Evolutionary conservation across 2,888 invertebrate genomes (phyloP), one percentile per base, ranked within the genome.

Genomic region (Mongoloraphidia duomilia): DNA sequence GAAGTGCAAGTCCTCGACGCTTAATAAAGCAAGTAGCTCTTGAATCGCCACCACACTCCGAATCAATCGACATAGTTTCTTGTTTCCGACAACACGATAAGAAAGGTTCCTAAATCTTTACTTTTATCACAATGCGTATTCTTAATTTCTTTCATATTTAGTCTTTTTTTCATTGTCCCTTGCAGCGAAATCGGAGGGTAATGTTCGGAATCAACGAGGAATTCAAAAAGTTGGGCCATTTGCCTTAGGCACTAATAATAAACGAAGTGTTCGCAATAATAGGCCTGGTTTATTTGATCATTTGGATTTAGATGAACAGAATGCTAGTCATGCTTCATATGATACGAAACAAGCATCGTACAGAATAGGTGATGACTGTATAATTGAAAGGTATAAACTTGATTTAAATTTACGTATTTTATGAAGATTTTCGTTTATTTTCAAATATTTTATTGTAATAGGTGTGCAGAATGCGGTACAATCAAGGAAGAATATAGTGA

Each of bases 401-500:
- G 44, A 26, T 26, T 26, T 26, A 6, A 26, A 26, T 26, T 26
- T 26, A 6, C 1, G 3, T 26, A 42, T 47, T 17, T 39, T 40
- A 37, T 12, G 12, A 13, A 37, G 44, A 33, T 10, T 8, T 36
- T 26, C 26, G 1, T 26, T 26, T 26, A 6, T 26, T 26, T 26
- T 26, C 26, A 3, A 26, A 26, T 26, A 26, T 6, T 26, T 26
- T 26, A 49, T 46, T 52, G 26, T 26, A 26, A 12, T 51, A 65
- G 74, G 63, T 94, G 93, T 63, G 80, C 89, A 0, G 92, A 94
- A 63, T 98, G 97, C 67, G 93, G 94, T 12, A 82, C 83, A 2
- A 75, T 84, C 4, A 79, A 82, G 53, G 93, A 95, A 65, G 85
- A 91, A 64, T 97, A 95, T 68, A 93, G 91, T 54, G 97, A 98